Conservation (phyloP, 2,888 invertebrate species). For the Callimorpha dominula region DNA sequence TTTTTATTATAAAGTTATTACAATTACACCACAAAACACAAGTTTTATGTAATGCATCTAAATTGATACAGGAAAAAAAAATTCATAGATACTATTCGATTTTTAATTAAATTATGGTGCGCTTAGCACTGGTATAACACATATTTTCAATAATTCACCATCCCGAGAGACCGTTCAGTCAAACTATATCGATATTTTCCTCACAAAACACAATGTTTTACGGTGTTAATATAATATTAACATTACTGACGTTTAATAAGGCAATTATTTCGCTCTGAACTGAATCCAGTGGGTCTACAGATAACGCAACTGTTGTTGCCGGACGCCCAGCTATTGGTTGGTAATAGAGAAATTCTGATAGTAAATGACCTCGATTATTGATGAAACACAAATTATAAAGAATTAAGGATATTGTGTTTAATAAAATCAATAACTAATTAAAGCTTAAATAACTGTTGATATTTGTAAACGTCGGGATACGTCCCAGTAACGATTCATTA, state of each 20-base stretch:
- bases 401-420: background rate
- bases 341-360: slow-evolving; percentile 38
- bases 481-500: background rate
- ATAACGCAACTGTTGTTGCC: slow-evolving; percentile 62
- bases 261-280: slow-evolving; percentile 42
- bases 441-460: background rate
- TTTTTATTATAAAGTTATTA: slow-evolving; percentile 43
- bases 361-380: slow-evolving; percentile 35
- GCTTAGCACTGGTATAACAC: too few relatives aligned
- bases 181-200: background rate
- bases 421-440: background rate
- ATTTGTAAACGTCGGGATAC: background rate
- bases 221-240: slow-evolving; percentile 14
- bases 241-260: slow-evolving; percentile 35
- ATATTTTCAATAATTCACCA: background rate
- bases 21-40: background rate
- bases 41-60: background rate
- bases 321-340: slow-evolving; percentile 57
- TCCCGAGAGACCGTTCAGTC: background rate
- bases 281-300: slow-evolving; percentile 38
- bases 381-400: slow-evolving; percentile 27
- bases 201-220: background rate
- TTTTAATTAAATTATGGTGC: background rate
- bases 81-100: background rate
- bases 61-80: background rate